These are phyloP conservation scores for Spongilla lacustris DNA, from an alignment of 37 sponge, comb jelly and placozoan species.

Conservation along the genomic window DNA sequence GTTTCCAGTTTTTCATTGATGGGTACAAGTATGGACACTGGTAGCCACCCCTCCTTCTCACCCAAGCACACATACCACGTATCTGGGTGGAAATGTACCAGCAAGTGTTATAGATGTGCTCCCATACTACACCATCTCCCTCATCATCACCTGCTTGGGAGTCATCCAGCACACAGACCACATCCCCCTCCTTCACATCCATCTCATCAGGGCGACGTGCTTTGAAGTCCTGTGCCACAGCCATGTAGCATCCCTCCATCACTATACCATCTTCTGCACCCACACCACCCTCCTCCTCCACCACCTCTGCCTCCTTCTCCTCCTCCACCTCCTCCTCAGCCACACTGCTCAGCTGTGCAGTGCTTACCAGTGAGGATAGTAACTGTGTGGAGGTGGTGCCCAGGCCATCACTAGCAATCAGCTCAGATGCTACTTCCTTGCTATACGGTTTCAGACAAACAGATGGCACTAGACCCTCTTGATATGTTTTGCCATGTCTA, in stretches of 20 bases:
- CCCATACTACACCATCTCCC: neutral
- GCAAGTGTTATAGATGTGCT: neutral
- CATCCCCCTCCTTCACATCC: slow-evolving; percentile 46
- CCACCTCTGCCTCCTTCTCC: neutral
- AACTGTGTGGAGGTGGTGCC: neutral
- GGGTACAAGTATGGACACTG: slow-evolving; percentile 24
- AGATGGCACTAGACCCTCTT: neutral
- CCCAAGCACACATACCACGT: slow-evolving; percentile 60
- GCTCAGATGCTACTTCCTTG: neutral
- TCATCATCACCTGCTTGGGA: slow-evolving; percentile 20
- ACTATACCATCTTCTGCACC: slow-evolving; percentile 2
- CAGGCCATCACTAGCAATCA: neutral
- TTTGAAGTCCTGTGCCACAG: slow-evolving; percentile 10
- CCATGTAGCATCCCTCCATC: slow-evolving; percentile 44
- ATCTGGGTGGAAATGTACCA: slow-evolving; percentile 6
- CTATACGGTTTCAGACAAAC: neutral
- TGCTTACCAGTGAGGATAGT: too few relatives aligned
- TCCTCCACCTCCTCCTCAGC: slow-evolving; percentile 11
- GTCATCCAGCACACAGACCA: slow-evolving; percentile 63
- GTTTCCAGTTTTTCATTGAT: slow-evolving; percentile 4
- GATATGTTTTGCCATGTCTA: neutral
- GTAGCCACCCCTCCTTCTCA: slow-evolving; percentile 73
- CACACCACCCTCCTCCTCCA: neutral
- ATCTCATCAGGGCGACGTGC: slow-evolving; percentile 39
- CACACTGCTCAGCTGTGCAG: neutral